phyloP scores from a whole-genome alignment of 2,113 vertebrate genomes.

The Carlito syrichta region DNA sequence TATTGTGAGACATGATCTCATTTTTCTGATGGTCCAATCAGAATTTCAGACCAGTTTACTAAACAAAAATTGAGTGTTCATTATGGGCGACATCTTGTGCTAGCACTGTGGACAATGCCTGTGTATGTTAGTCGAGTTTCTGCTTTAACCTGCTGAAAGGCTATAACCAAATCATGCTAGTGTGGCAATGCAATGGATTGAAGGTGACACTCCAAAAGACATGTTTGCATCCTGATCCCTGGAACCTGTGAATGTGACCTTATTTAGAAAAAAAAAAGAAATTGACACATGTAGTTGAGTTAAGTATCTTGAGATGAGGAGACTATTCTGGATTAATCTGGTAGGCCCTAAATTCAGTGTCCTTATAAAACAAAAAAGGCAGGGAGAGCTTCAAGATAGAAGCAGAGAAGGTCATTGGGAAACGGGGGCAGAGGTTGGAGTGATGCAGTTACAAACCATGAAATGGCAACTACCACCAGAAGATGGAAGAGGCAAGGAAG shows the following conservation, averaged over 20 bases:
- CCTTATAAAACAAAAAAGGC: background rate
- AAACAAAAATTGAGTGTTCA: background rate
- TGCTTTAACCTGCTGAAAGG: background rate
- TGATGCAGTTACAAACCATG: background rate
- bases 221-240: background rate
- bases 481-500: background rate
- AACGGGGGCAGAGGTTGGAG: background rate
- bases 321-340: background rate
- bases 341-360: background rate
- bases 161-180: background rate
- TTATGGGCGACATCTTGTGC: background rate
- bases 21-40: background rate
- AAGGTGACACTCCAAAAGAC: background rate
- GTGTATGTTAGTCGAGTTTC: background rate
- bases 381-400: background rate
- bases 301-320: background rate
- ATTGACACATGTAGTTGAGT: background rate
- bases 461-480: background rate
- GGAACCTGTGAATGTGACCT: background rate
- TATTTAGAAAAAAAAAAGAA: background rate
- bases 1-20: background rate
- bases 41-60: background rate
- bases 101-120: background rate
- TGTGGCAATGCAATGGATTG: background rate
- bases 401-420: background rate